Evolutionary conservation across 2,888 invertebrate species (phyloP).

Genomic region (Nyleta sp.): DNA sequence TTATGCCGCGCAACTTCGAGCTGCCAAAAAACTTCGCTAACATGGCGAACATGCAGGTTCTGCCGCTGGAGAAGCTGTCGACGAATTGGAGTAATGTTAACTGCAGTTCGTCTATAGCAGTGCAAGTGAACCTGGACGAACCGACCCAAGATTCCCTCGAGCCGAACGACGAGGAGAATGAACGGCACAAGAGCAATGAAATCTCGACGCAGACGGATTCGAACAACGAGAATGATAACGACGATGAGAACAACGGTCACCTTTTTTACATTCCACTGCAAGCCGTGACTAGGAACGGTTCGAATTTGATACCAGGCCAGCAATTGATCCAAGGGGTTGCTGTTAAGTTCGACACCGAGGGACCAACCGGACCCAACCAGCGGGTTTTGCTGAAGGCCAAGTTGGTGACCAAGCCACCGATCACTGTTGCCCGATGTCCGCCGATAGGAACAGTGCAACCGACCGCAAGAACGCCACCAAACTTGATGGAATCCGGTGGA

Average conservation of each 20-base stretch:
- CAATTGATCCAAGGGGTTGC: constrained; percentile 86
- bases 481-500: constrained; percentile 30
- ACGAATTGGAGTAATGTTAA: constrained; percentile 81
- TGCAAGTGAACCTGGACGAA: constrained; percentile 84
- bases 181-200: constrained; percentile 78
- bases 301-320: constrained; percentile 78
- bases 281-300: constrained; percentile 81
- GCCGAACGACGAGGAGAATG: constrained; percentile 67
- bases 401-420: constrained; percentile 85
- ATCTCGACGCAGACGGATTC: constrained; percentile 83
- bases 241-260: constrained; percentile 84
- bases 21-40: constrained; percentile 75
- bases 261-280: constrained; percentile 87
- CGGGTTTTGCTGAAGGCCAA: constrained; percentile 86
- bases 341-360: constrained; percentile 86
- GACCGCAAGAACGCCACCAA: constrained; percentile 81
- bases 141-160: constrained; percentile 67
- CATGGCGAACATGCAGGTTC: constrained; percentile 75
- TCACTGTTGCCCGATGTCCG: constrained; percentile 80
- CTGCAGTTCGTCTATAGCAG: constrained; percentile 83
- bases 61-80: constrained; percentile 78
- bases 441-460: constrained; percentile 85
- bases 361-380: constrained; percentile 86
- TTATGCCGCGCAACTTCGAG: constrained; percentile 23
- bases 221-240: constrained; percentile 81